phyloP scores from a whole-genome alignment of 2,797 vertebrate genomes.

The Syngnathus rostellatus region DNA sequence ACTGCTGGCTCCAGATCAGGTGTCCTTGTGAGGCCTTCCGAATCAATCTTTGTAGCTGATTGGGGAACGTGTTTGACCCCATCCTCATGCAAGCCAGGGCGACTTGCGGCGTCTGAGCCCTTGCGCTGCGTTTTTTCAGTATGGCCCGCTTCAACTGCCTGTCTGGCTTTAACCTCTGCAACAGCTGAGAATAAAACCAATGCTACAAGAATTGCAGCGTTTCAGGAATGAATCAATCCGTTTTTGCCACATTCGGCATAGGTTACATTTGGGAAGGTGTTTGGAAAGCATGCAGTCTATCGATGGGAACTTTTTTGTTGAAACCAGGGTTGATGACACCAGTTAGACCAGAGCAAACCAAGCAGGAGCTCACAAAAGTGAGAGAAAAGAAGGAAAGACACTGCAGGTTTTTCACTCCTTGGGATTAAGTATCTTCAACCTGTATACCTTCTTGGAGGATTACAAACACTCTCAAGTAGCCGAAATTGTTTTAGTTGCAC shows the following conservation, averaged over 20 bases:
- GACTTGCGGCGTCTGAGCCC: slow-evolving; percentile 62
- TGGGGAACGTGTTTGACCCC: slow-evolving; percentile 66
- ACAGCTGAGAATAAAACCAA: slow-evolving; percentile 72
- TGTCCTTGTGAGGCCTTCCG: slow-evolving; percentile 64
- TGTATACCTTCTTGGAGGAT: background rate
- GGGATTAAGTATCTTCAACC: background rate
- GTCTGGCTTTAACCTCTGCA: slow-evolving; percentile 68
- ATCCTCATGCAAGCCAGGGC: slow-evolving; percentile 73
- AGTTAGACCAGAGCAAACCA: slow-evolving; percentile 8
- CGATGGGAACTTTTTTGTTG: background rate
- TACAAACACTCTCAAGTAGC: background rate
- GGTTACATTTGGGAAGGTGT: background rate
- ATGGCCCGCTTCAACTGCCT: slow-evolving; percentile 65
- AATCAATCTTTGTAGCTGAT: slow-evolving; percentile 66
- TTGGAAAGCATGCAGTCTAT: background rate
- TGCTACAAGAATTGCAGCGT: slow-evolving; percentile 62
- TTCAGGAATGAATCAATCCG: background rate
- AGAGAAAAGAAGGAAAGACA: background rate
- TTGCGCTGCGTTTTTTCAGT: slow-evolving; percentile 70
- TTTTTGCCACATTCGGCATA: background rate
- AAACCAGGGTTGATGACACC: slow-evolving; percentile 3
- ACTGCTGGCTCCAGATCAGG: slow-evolving; percentile 64
- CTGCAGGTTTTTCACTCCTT: background rate
- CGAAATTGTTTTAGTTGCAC: slow-evolving; percentile 16
- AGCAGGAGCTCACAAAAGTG: background rate